These are phyloP conservation scores for Stictonetta naevosa DNA, from an alignment of 2,113 vertebrate genomes.

Conservation along the genomic window DNA sequence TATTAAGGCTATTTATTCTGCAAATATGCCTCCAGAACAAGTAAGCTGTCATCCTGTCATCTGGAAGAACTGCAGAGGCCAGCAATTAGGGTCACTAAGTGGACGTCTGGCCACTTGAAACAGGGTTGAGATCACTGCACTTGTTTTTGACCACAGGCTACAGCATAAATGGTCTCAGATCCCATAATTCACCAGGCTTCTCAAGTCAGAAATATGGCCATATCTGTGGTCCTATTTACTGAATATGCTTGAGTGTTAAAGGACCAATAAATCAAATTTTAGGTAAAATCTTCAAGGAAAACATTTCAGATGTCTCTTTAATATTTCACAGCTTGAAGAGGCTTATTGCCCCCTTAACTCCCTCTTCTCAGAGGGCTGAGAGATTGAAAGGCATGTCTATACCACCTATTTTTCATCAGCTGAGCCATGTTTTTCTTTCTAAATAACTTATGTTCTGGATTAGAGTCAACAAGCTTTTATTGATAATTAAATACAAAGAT, in stretches of 20 bases:
- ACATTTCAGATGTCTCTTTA: neutral
- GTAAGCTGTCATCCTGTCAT: neutral
- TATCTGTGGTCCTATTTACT: neutral
- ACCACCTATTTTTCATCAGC: neutral
- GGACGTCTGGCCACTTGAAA: neutral
- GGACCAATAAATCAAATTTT: neutral
- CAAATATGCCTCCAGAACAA: neutral
- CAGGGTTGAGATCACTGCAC: neutral
- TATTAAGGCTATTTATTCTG: constrained; percentile 38
- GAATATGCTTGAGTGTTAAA: neutral
- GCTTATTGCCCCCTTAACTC: neutral
- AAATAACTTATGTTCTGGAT: neutral
- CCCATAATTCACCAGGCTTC: neutral
- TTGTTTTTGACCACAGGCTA: neutral
- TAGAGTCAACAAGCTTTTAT: neutral
- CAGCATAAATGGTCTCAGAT: neutral
- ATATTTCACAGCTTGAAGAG: neutral
- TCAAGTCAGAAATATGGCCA: neutral
- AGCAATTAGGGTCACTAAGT: neutral
- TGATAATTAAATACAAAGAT: neutral
- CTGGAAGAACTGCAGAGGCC: neutral
- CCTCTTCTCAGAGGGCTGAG: neutral
- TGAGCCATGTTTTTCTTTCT: neutral
- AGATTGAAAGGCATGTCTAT: neutral
- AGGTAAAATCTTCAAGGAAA: neutral